These are phyloP conservation scores for Miichthys miiuy DNA, from an alignment of 2,797 vertebrate genomes.

Conservation along the genomic window DNA sequence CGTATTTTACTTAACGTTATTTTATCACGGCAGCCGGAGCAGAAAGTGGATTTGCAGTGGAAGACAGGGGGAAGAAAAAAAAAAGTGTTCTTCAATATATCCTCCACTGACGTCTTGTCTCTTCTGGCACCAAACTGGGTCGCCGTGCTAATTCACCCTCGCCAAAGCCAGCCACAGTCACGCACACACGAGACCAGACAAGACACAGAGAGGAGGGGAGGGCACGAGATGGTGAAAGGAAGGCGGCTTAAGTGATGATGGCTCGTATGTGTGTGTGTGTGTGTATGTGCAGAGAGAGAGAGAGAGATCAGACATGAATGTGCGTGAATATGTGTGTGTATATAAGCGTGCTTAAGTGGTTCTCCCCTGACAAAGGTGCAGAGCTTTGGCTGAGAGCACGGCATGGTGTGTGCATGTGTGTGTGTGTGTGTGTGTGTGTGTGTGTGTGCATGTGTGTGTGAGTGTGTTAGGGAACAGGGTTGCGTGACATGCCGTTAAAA, in stretches of 20 bases:
- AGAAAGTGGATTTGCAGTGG: slow-evolving; percentile 13
- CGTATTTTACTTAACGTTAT: slow-evolving; percentile 35
- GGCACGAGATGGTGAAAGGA: slow-evolving; percentile 66
- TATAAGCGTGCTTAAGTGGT: slow-evolving; percentile 71
- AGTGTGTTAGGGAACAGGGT: slow-evolving; percentile 49
- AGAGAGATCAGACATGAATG: slow-evolving; percentile 54
- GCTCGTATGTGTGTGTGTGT: slow-evolving; percentile 22
- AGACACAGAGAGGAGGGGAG: slow-evolving; percentile 53
- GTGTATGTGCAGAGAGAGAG: neutral
- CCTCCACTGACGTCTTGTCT: slow-evolving; percentile 58
- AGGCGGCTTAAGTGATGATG: slow-evolving; percentile 53
- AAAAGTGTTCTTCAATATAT: slow-evolving; percentile 36
- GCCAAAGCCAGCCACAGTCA: slow-evolving; percentile 77
- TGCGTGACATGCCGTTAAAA: slow-evolving; percentile 78
- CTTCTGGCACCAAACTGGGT: slow-evolving; percentile 79
- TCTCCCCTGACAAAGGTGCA: slow-evolving; percentile 73
- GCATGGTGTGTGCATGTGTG: slow-evolving; percentile 48
- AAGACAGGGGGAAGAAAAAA: neutral
- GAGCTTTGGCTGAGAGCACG: slow-evolving; percentile 70
- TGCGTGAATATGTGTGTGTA: slow-evolving; percentile 63
- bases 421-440: slow-evolving; percentile 34
- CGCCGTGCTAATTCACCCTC: slow-evolving; percentile 76
- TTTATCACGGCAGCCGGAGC: slow-evolving; percentile 20
- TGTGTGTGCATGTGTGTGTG: slow-evolving; percentile 30
- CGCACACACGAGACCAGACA: slow-evolving; percentile 74